Conservation (phyloP, 2,888 invertebrate genomes). For the Drosophila barbarae region DNA sequence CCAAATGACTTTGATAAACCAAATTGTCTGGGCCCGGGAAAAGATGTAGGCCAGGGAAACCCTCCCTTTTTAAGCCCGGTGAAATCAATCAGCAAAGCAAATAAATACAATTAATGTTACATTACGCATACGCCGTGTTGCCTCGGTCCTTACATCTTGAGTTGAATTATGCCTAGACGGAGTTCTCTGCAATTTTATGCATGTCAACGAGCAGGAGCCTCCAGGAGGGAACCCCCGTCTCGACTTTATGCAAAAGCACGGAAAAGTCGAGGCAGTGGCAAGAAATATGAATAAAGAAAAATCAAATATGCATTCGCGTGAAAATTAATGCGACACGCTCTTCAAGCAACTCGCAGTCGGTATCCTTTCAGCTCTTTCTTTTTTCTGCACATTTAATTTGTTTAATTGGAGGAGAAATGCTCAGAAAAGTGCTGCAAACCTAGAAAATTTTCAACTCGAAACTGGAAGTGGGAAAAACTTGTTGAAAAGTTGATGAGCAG, state of each 20-base stretch:
- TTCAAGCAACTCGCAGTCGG: conserved; percentile 31
- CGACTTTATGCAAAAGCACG: conserved; percentile 46
- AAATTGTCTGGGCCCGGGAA: conserved; percentile 49
- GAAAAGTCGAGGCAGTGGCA: conserved; percentile 8
- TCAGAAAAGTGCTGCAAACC: conserved; percentile 35
- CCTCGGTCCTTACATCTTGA: conserved; percentile 15
- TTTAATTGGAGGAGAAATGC: conserved; percentile 46
- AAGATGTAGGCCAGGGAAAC: conserved; percentile 35
- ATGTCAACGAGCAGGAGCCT: conserved; percentile 49
- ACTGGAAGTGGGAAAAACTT: conserved; percentile 39
- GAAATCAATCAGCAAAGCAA: conserved; percentile 70
- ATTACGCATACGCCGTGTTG: conserved; percentile 64
- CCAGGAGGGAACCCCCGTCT: not conserved
- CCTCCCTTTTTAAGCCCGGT: conserved; percentile 10
- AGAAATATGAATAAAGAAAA: conserved; percentile 57
- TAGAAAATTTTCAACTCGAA: conserved; percentile 25
- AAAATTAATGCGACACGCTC: conserved; percentile 59
- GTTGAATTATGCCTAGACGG: conserved; percentile 56
- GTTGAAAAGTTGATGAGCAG: conserved; percentile 47
- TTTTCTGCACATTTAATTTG: conserved; percentile 35
- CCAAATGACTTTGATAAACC: conserved; percentile 70
- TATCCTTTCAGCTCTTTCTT: not conserved
- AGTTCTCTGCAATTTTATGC: conserved; percentile 63
- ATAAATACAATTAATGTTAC: conserved; percentile 70
- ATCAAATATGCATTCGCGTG: conserved; percentile 66